A percentile compares a stretch with the other conserved stretches of the same genome.
These are phyloP conservation scores for Anguilla marmorata DNA, from an alignment of 2,797 vertebrate genomes.

Conservation along the genomic window DNA sequence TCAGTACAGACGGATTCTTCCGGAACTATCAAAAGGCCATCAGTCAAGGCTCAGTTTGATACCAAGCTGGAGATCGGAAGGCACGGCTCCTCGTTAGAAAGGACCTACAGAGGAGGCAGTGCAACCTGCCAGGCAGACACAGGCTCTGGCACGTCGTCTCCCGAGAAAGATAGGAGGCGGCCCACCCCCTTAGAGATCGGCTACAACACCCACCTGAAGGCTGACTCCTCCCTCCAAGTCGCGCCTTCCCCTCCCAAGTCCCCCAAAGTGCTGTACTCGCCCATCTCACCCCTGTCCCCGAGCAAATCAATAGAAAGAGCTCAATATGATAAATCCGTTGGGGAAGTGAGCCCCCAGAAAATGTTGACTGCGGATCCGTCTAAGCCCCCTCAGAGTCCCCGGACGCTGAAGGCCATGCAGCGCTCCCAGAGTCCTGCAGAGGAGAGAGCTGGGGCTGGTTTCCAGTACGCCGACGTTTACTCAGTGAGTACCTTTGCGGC, in stretches of 20 bases:
- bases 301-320: constrained; percentile 86
- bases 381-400: constrained; percentile 85
- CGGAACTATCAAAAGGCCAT: constrained; percentile 77
- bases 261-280: constrained; percentile 96
- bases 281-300: constrained; percentile 93
- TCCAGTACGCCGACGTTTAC: constrained; percentile 87
- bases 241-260: constrained; percentile 88
- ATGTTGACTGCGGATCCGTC: constrained; percentile 70
- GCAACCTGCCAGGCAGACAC: constrained; percentile 81
- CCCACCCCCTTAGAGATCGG: constrained; percentile 92
- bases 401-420: constrained; percentile 88
- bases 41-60: constrained; percentile 79
- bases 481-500: constrained; percentile 77
- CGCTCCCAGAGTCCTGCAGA: constrained; percentile 96
- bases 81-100: constrained; percentile 81
- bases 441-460: constrained; percentile 83
- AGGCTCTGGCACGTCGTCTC: constrained; percentile 84
- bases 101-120: constrained; percentile 76
- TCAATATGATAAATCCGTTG: constrained; percentile 88
- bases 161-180: constrained; percentile 86
- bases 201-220: constrained; percentile 85
- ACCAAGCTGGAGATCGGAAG: constrained; percentile 88
- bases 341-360: constrained; percentile 79
- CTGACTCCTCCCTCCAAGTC: constrained; percentile 77
- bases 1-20: constrained; percentile 81